phyloP scores from a whole-genome alignment of 2,797 vertebrate genomes.

The Sebastes paucispinis region DNA sequence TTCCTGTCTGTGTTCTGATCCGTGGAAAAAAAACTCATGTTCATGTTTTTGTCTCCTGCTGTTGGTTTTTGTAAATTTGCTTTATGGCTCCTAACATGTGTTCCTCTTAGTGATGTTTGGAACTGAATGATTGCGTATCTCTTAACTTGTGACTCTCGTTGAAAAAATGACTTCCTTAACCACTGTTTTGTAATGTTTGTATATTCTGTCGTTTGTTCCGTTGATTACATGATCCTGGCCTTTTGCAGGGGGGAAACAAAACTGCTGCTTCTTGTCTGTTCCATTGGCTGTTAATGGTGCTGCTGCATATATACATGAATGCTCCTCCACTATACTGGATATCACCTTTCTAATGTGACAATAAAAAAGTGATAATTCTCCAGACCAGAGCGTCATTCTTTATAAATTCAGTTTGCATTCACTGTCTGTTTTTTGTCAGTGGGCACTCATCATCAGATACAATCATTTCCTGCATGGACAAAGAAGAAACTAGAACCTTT shows the following conservation, averaged over 20 bases:
- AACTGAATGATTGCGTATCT: not conserved
- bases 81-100: not conserved
- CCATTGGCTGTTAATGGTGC: slow-evolving; percentile 73
- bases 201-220: slow-evolving; percentile 33
- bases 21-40: slow-evolving; percentile 4
- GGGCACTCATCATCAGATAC: not conserved
- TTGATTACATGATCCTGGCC: slow-evolving; percentile 58
- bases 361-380: slow-evolving; percentile 57
- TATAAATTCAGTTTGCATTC: not conserved
- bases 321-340: slow-evolving; percentile 33
- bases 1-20: not conserved
- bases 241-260: slow-evolving; percentile 30
- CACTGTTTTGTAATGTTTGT: slow-evolving; percentile 70
- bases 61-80: slow-evolving; percentile 19
- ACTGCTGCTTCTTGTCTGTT: slow-evolving; percentile 43
- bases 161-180: slow-evolving; percentile 36
- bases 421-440: no score
- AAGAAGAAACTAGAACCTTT: not conserved
- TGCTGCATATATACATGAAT: slow-evolving; percentile 52
- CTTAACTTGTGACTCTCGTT: not conserved
- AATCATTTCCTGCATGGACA: not conserved
- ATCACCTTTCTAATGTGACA: slow-evolving; percentile 73
- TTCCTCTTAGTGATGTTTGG: not conserved
- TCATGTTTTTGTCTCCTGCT: not conserved
- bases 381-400: not conserved